Percentiles rank a stretch among this genome's conserved stretches.
phyloP scores from a whole-genome alignment of 2,888 invertebrate species.

The Syrphus vitripennis region DNA sequence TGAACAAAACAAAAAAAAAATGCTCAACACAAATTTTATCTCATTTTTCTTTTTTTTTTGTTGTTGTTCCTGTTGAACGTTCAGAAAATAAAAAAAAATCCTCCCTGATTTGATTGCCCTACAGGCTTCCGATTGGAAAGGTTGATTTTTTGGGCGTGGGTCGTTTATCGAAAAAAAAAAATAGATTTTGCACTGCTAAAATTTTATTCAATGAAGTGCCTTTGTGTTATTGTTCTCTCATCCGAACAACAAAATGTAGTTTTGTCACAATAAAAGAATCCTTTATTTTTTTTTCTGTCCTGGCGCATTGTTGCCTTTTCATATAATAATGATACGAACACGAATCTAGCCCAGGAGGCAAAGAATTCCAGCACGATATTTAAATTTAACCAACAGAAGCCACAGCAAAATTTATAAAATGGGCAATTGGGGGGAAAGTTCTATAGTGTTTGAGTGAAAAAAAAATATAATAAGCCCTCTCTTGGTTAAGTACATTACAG shows the following conservation, averaged over 20 bases:
- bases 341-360: background rate
- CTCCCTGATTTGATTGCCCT: conserved; percentile 70
- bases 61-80: background rate
- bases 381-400: conserved; percentile 16
- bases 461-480: background rate
- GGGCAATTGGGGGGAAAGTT: background rate
- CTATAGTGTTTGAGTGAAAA: background rate
- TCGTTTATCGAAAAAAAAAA: background rate
- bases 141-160: conserved; percentile 16
- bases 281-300: background rate
- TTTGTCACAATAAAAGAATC: conserved; percentile 27
- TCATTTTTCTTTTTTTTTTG: background rate
- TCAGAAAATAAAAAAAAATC: background rate
- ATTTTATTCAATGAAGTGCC: conserved; percentile 28
- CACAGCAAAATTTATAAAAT: conserved; percentile 23
- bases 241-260: conserved; percentile 15
- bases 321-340: background rate
- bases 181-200: background rate
- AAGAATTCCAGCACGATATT: conserved; percentile 28
- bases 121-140: conserved; percentile 22
- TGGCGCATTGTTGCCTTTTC: background rate
- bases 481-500: background rate
- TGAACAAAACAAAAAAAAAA: background rate
- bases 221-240: conserved; percentile 29
- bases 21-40: background rate